These are phyloP conservation scores for Euplexia lucipara DNA, from an alignment of 2,888 invertebrate species.

Conservation along the genomic window DNA sequence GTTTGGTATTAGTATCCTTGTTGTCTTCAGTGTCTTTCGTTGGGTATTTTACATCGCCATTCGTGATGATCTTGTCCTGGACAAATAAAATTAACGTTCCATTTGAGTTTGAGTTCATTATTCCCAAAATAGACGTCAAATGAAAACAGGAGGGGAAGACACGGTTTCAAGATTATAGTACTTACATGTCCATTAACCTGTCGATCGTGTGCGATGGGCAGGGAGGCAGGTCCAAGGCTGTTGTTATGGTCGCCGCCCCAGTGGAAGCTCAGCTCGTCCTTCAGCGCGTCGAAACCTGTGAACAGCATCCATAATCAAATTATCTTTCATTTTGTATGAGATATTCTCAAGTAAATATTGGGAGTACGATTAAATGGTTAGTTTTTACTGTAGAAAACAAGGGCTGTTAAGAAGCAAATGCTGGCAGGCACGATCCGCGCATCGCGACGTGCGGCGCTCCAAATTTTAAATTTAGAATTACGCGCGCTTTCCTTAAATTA, in stretches of 20 bases:
- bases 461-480: too few species aligned
- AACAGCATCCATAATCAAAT: too few species aligned
- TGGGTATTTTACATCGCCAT: slow-evolving; percentile 84
- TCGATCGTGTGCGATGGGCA: slow-evolving; percentile 77
- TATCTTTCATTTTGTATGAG: too few species aligned
- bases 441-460: too few species aligned
- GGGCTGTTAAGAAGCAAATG: too few species aligned
- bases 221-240: slow-evolving; percentile 90
- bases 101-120: neutral
- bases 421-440: too few species aligned
- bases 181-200: slow-evolving; percentile 85
- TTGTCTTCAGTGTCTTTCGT: slow-evolving; percentile 74
- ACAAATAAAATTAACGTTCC: too few species aligned
- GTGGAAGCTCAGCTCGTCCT: slow-evolving; percentile 94
- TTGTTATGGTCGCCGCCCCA: slow-evolving; percentile 93
- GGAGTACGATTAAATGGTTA: too few species aligned
- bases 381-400: too few species aligned
- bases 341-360: too few species aligned
- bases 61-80: slow-evolving; percentile 84
- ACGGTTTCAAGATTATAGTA: neutral
- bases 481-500: too few species aligned
- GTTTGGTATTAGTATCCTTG: slow-evolving; percentile 76
- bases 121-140: neutral
- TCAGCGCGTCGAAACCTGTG: slow-evolving; percentile 92
- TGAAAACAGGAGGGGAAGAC: neutral